Evolutionary conservation across 2,113 vertebrate species (phyloP).

Genomic region (Zosterops lateralis): DNA sequence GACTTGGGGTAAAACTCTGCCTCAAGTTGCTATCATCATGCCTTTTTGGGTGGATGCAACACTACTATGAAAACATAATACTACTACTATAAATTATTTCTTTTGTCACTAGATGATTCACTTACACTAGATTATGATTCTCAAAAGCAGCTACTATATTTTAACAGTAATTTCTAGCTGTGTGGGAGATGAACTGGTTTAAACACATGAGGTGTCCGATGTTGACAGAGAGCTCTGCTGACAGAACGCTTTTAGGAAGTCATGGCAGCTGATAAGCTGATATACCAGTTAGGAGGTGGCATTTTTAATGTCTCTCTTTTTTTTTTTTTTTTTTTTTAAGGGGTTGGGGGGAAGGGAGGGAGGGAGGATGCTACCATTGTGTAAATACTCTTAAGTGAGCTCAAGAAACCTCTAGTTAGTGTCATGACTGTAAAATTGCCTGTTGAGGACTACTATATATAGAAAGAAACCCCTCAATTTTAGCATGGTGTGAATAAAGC

Average conservation of each 20-base stretch:
- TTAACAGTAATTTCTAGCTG: background rate
- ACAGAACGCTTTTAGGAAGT: background rate
- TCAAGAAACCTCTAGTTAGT: conserved; percentile 35
- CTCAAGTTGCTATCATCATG: conserved; percentile 45
- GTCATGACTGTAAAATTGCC: conserved; percentile 53
- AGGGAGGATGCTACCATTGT: background rate
- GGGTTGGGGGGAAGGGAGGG: background rate
- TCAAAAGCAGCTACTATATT: conserved; percentile 3
- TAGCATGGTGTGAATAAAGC: conserved; percentile 60
- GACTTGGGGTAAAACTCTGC: conserved; percentile 42
- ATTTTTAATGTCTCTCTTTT: conserved; percentile 3
- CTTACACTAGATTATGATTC: conserved; percentile 21
- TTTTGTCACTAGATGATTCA: background rate
- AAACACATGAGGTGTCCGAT: background rate
- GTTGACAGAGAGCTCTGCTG: background rate
- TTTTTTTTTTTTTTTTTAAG: too few species aligned
- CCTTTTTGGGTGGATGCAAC: conserved; percentile 26
- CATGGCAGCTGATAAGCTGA: conserved; percentile 53
- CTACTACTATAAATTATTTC: background rate
- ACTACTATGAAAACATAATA: background rate
- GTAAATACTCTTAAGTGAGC: conserved; percentile 39
- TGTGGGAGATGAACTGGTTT: background rate
- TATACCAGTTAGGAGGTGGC: conserved; percentile 17
- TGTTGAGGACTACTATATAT: conserved; percentile 32
- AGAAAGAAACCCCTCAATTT: conserved; percentile 7